phyloP scores from a whole-genome alignment of 2,888 invertebrate genomes.

The Tinea trinotella region DNA sequence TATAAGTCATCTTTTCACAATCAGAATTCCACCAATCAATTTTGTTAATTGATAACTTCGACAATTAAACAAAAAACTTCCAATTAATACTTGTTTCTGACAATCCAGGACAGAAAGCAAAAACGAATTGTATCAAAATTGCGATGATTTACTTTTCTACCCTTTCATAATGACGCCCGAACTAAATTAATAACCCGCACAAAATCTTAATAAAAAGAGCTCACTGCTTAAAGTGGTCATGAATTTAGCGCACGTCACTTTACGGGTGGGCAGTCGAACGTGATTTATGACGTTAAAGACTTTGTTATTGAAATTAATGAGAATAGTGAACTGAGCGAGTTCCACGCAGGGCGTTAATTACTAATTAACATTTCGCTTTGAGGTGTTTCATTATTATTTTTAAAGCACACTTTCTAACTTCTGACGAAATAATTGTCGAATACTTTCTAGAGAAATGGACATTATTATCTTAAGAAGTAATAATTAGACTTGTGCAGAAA shows the following conservation, averaged over 20 bases:
- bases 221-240: not conserved
- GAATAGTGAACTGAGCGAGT: constrained; percentile 21
- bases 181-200: no score
- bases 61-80: no score
- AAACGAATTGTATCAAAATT: no score
- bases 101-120: no score
- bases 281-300: constrained; percentile 19
- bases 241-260: not conserved
- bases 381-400: constrained; percentile 4
- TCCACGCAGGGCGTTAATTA: constrained; percentile 29
- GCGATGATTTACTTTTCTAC: no score
- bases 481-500: not conserved
- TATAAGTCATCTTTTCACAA: no score
- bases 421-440: not conserved
- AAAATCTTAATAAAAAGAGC: not conserved
- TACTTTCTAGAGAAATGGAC: not conserved
- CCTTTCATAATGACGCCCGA: no score
- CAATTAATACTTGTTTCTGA: no score
- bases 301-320: constrained; percentile 22
- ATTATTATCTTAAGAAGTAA: not conserved
- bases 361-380: constrained; percentile 26
- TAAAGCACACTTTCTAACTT: not conserved
- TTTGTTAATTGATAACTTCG: no score
- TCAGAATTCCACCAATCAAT: no score
- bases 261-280: constrained; percentile 19